Evolutionary conservation across 1,140 invertebrate species (phyloP).

Genomic region (Zeugodacus cucurbitae): DNA sequence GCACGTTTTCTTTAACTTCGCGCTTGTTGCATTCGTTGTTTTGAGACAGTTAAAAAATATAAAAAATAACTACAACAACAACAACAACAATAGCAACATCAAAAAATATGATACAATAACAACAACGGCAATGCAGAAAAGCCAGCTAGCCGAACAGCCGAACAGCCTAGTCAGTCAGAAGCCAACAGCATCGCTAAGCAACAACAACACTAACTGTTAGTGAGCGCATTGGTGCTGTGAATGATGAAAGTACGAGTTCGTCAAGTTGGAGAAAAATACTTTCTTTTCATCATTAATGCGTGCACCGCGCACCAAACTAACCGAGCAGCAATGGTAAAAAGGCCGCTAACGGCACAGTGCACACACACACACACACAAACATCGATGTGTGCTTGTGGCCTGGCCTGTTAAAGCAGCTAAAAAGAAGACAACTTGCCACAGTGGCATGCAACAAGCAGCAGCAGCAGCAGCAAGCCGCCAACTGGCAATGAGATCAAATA

Average conservation of each 20-base stretch:
- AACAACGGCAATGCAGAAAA: neutral
- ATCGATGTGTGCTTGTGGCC: neutral
- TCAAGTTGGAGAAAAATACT: neutral
- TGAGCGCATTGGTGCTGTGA: neutral
- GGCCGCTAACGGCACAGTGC: constrained; percentile 10
- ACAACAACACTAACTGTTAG: neutral
- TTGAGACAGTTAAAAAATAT: constrained; percentile 23
- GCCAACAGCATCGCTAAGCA: neutral
- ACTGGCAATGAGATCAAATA: constrained; percentile 37
- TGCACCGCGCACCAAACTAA: neutral
- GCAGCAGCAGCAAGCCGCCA: neutral
- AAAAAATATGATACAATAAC: neutral
- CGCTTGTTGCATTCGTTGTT: neutral
- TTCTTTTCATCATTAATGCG: constrained; percentile 32
- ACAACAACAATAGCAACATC: neutral
- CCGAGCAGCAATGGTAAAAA: neutral
- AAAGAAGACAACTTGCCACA: neutral
- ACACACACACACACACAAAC: neutral
- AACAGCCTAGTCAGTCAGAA: neutral
- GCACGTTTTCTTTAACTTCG: neutral
- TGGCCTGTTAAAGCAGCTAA: neutral
- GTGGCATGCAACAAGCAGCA: neutral
- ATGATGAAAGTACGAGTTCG: constrained; percentile 32
- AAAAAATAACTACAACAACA: neutral
- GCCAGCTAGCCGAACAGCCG: neutral